phyloP scores from a whole-genome alignment of 1,140 invertebrate genomes.

The Papilio glaucus region DNA sequence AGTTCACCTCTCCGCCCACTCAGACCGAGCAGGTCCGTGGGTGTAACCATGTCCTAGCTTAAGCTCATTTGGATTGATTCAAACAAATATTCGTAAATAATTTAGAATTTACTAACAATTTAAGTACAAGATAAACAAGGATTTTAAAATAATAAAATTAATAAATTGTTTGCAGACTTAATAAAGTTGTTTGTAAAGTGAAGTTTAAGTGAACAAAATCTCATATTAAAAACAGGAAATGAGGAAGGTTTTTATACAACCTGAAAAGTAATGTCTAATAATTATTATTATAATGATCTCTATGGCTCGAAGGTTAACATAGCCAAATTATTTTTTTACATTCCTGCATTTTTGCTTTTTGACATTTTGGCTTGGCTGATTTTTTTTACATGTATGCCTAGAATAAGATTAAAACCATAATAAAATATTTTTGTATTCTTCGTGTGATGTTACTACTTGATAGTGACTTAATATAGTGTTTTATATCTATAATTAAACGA shows the following conservation, averaged over 20 bases:
- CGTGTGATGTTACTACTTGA: conserved; percentile 56
- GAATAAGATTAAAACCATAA: conserved; percentile 34
- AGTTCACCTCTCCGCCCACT: no score
- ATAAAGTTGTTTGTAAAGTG: no score
- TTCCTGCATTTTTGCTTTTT: conserved; percentile 53
- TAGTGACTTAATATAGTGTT: conserved; percentile 51
- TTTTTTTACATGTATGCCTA: conserved; percentile 38
- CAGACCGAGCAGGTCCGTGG: no score
- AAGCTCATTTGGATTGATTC: no score
- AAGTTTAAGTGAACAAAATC: no score
- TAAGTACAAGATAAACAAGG: no score
- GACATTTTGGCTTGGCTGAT: conserved; percentile 42
- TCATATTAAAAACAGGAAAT: not conserved
- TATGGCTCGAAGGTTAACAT: conserved; percentile 28
- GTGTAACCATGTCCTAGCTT: no score
- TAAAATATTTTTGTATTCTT: conserved; percentile 44
- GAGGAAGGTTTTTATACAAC: conserved; percentile 1
- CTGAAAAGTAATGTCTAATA: conserved; percentile 1
- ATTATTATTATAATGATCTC: conserved; percentile 54
- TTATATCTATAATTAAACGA: conserved; percentile 58
- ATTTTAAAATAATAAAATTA: no score
- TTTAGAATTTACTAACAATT: no score
- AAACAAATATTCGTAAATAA: no score
- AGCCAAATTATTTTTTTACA: conserved; percentile 54
- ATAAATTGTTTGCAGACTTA: no score